phyloP scores from a whole-genome alignment of 2,113 vertebrate genomes.

The Carassius carassius region DNA sequence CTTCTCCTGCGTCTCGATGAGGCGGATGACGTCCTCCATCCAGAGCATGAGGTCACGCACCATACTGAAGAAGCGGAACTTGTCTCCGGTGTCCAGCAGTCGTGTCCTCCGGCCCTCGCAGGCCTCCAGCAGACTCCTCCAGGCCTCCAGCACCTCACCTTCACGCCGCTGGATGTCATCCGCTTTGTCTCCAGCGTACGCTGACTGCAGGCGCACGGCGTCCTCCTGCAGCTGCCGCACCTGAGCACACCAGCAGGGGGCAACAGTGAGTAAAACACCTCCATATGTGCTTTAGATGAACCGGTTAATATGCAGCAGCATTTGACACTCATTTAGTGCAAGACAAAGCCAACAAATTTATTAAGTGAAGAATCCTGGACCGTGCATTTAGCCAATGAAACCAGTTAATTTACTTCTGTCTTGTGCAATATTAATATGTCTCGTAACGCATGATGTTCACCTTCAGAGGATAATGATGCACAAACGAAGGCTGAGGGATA shows the following conservation, averaged over 20 bases:
- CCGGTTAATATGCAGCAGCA: no score
- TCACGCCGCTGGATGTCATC: conserved; percentile 97
- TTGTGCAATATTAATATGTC: neutral
- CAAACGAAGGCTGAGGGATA: no score
- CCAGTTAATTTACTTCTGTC: neutral
- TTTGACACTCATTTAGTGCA: no score
- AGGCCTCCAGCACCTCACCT: conserved; percentile 89
- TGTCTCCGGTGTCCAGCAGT: conserved; percentile 91
- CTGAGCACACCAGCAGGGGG: conserved; percentile 64
- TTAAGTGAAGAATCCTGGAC: neutral
- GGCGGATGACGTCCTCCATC: conserved; percentile 97
- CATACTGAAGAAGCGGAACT: conserved; percentile 97
- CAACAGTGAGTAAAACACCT: neutral
- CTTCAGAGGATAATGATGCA: no score
- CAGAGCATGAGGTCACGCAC: conserved; percentile 96
- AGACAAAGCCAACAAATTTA: neutral
- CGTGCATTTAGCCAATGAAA: neutral
- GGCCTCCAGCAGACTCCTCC: conserved; percentile 88
- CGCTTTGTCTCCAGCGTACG: conserved; percentile 95
- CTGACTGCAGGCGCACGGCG: conserved; percentile 91
- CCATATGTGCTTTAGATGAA: no score
- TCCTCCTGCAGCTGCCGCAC: conserved; percentile 97
- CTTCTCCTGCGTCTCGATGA: conserved; percentile 95
- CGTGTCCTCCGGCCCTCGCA: conserved; percentile 85
- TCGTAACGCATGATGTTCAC: neutral